Conservation (phyloP, 2,113 vertebrate species). For the Antennarius striatus region DNA sequence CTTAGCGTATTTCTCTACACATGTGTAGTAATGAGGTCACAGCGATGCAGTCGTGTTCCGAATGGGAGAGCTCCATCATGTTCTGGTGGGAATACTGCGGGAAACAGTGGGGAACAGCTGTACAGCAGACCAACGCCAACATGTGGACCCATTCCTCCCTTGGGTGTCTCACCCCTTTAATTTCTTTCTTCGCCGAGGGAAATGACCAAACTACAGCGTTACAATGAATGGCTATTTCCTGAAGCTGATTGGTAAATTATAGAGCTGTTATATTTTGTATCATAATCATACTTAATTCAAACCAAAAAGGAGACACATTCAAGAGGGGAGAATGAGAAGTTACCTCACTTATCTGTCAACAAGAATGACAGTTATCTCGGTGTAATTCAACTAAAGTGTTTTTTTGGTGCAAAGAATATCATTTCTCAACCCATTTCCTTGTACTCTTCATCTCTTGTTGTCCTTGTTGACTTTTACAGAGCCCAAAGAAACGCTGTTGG, state of each 20-base stretch:
- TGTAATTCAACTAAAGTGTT: neutral
- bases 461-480: slow-evolving; percentile 1
- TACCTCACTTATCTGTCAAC: too few relatives aligned
- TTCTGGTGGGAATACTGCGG: slow-evolving; percentile 75
- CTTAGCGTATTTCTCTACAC: neutral
- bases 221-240: slow-evolving; percentile 11
- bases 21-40: slow-evolving; percentile 72
- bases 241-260: neutral
- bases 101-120: slow-evolving; percentile 69
- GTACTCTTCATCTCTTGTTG: slow-evolving; percentile 6
- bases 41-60: slow-evolving; percentile 63
- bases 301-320: neutral
- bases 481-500: slow-evolving; percentile 1
- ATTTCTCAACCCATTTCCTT: slow-evolving; percentile 1
- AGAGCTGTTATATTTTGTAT: neutral
- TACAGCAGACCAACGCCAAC: slow-evolving; percentile 23
- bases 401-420: neutral
- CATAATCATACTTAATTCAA: neutral
- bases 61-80: slow-evolving; percentile 82
- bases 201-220: slow-evolving; percentile 12
- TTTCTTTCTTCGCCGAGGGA: slow-evolving; percentile 26
- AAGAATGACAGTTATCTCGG: neutral
- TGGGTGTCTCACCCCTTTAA: slow-evolving; percentile 35
- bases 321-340: neutral
- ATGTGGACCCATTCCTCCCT: slow-evolving; percentile 8